phyloP scores from a whole-genome alignment of 2,888 invertebrate species.

The Cosmia trapezina region DNA sequence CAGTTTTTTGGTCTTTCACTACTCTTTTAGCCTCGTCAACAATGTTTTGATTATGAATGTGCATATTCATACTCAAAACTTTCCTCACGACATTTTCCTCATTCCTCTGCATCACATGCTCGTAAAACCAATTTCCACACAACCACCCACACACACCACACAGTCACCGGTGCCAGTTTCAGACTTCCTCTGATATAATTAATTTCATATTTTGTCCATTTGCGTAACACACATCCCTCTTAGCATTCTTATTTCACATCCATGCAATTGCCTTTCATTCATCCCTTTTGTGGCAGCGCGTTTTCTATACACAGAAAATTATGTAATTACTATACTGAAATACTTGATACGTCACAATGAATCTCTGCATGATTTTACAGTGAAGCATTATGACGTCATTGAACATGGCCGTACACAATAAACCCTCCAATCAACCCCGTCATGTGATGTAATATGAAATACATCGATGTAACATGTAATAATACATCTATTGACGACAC shows the following conservation, averaged over 20 bases:
- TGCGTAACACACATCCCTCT: neutral
- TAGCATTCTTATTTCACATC: neutral
- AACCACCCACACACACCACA: too few relatives aligned
- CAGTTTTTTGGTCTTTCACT: neutral
- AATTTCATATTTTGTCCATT: too few relatives aligned
- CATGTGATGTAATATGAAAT: conserved; percentile 48
- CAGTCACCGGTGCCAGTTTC: neutral
- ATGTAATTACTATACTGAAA: conserved; percentile 24
- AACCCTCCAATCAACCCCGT: conserved; percentile 45
- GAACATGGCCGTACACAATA: conserved; percentile 10
- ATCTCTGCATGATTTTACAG: conserved; percentile 17
- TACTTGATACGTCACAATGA: conserved; percentile 29
- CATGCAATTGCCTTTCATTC: neutral
- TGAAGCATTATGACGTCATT: conserved; percentile 39
- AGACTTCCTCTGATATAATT: neutral
- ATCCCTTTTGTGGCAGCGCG: neutral
- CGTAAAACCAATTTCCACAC: neutral
- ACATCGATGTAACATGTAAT: conserved; percentile 56
- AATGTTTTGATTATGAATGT: too few relatives aligned
- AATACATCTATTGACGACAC: conserved; percentile 62
- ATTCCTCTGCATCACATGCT: neutral
- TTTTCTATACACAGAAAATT: neutral
- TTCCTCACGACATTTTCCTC: neutral
- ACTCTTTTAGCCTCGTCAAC: too few relatives aligned
- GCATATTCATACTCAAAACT: neutral